Base-by-base conservation (phyloP, 2,797 vertebrate genomes). In the Myotis myotis region DNA sequence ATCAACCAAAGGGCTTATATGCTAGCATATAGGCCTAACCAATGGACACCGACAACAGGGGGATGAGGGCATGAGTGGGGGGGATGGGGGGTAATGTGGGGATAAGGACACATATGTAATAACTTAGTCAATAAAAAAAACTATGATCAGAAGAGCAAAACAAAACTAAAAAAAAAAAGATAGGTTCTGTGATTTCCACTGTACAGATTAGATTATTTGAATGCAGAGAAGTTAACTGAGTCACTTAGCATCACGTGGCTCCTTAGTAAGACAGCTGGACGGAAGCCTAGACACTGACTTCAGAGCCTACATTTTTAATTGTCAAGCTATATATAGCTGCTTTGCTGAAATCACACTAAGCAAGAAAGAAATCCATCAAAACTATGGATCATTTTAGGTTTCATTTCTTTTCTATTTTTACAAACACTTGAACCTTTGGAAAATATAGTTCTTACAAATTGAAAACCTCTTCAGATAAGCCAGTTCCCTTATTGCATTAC, bases 311-410 rank as follows among this genome's bases (percentile, higher is more conserved):
- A 36, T 55, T 78, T 89, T 86, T 41, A 41, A 68, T 92, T 86
- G 57, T 70, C n/a, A 60, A 64, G 41, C 0, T 53, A 30, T 28
- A 80, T 47, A 30, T 19, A 83, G 28, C 28, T 71, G 12, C 25
- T 55, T 96, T 83, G n/a, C 49, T 71, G 28, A 91, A 96, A 91
- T 88, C 53, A 86, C 68, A 62, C 12, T 47, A 81, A 81, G 28
- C 10, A 83, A 81, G 38, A 79, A 49, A 30, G 15, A 74, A 92
- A 89, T 71, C 30, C n/a, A 71, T 90, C 53, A 93, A 82, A 91
- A 70, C 20, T n/a, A 75, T 36, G 47, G 28, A 71, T 51, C 6
- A 86, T 89, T 74, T 94, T 15, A 78, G 22, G 51, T 41, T 89
- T 79, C 83, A 38, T n/a, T 83, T 83, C n/a, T 82, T 86, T 62